Evolutionary conservation across 1,140 invertebrate genomes (phyloP), one percentile per base, ranked within the genome.

Genomic region (Notospermus geniculatus): DNA sequence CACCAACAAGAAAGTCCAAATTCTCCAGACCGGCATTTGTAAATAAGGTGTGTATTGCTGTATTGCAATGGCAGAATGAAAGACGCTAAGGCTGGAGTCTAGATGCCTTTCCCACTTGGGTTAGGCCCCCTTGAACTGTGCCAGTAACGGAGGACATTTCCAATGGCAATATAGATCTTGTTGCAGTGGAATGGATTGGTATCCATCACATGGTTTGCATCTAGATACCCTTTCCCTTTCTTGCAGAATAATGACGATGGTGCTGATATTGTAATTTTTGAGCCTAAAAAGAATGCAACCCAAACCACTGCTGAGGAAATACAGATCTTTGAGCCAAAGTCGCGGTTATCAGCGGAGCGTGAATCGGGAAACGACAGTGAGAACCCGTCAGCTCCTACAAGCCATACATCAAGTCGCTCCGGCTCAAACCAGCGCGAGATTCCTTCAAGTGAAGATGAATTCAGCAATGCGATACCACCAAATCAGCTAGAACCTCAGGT

Each of bases 251-350:
- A 52, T n/a, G n/a, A 52, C 5, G 53, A 54, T 17, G 53, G 29
- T 54, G 53, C 25, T 54, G 53, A 54, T 28, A 54, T 54, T 54
- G 15, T 28, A 54, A 54, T 54, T 17, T 54, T 22, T 54, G 53
- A 28, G 25, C 53, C 53, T 7, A 29, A 54, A 27, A 28, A 36
- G 32, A 36, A 36, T 36, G 5, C 32, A 36, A 4, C 32, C 32
- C 32, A 36, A 15, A 15, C 4, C 15, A 15, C 32, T 15, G 15
- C 5, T 15, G 32, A 36, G 15, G 32, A 36, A 15, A 15, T 36
- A 36, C 32, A 36, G 15, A 36, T 36, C 32, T 36, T 36, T 36
- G 32, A 36, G 32, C 32, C 53, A n/a, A 54, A 54, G 53, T 17
- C 19, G 29, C 5, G 23, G 7, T 2, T 28, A 2, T 19, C 23